Evolutionary conservation across 2,113 vertebrate species (phyloP), one percentile per base, ranked within the genome.

Genomic region (Tetrao urogallus): DNA sequence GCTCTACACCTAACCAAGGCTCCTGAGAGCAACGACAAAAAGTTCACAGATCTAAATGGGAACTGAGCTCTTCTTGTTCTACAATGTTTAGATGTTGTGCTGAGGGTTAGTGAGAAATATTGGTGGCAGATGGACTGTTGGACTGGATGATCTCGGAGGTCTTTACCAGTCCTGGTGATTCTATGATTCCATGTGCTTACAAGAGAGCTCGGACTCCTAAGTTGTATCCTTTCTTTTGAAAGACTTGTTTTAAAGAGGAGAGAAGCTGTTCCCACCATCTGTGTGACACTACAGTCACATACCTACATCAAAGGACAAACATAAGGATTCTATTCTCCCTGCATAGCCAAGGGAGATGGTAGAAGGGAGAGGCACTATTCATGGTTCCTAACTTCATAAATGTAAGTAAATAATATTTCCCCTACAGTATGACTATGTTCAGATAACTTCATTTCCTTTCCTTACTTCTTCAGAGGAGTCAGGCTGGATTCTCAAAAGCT

Each of bases 21-120:
- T 85, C 43, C 82, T 69, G 67, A 89, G 82, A 89, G 71, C 11
- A 77, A 47, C 69, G 75, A 88, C 83, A 63, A 72, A 61, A 83
- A 36, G 61, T 56, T 38, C 63, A 88, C 24, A 86, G 71, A 45
- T 80, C 60, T 67, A 40, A 69, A 32, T 40, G 17, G 61, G 36
- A 89, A 89, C 34, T 80, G 50, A 87, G 45, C 45, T n/a, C 15
- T 48, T 91, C 78, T 89, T 90, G 76, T 82, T 92, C 52, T 71
- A 52, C 52, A 54, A 10, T 30, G 52, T 27, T 28, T 15, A 54
- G 52, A 54, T 54, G 52, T 16, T 30, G 27, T 30, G 17, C 27
- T 54, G 27, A 54, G 52, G 27, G 52, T 54, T 54, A 54, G 52
- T 54, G 27, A 27, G 27, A 50, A 50, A 25, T 50, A 50, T 8